A percentile compares a stretch with the other conserved stretches of the same genome.
phyloP scores from a whole-genome alignment of 2,888 invertebrate species.

The Onthophagus sagittarius region DNA sequence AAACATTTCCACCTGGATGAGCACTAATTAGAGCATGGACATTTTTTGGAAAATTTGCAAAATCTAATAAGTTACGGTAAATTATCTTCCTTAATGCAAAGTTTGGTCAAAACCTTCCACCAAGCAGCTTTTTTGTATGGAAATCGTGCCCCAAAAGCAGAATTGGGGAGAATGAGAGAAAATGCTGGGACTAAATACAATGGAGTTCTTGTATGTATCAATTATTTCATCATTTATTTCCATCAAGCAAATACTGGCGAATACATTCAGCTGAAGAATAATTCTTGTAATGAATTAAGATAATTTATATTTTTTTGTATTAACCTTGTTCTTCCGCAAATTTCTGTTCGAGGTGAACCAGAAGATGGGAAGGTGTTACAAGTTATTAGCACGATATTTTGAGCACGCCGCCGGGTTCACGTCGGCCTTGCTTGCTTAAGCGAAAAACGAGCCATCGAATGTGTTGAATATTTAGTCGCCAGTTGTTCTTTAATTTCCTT shows the following conservation, averaged over 20 bases:
- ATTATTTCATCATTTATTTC: slow-evolving; percentile 89
- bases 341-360: neutral
- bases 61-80: slow-evolving; percentile 88
- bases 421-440: neutral
- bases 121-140: slow-evolving; percentile 97
- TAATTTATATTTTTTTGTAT: neutral
- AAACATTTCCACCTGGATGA: slow-evolving; percentile 71
- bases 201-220: slow-evolving; percentile 89
- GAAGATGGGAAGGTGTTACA: neutral
- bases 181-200: slow-evolving; percentile 89
- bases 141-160: slow-evolving; percentile 92
- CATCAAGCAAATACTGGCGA: slow-evolving; percentile 97
- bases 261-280: too few relatives aligned
- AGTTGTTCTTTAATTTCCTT: too few relatives aligned
- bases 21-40: slow-evolving; percentile 83
- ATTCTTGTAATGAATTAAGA: too few relatives aligned
- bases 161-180: slow-evolving; percentile 94
- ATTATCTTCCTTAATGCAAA: slow-evolving; percentile 91
- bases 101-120: slow-evolving; percentile 95
- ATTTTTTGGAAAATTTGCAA: slow-evolving; percentile 98
- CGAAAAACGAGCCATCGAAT: neutral
- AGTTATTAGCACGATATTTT: neutral
- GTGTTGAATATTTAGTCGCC: neutral
- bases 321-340: neutral
- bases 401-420: neutral